phyloP scores from a whole-genome alignment of 2,888 invertebrate genomes.

The Trachelus tabidus region DNA sequence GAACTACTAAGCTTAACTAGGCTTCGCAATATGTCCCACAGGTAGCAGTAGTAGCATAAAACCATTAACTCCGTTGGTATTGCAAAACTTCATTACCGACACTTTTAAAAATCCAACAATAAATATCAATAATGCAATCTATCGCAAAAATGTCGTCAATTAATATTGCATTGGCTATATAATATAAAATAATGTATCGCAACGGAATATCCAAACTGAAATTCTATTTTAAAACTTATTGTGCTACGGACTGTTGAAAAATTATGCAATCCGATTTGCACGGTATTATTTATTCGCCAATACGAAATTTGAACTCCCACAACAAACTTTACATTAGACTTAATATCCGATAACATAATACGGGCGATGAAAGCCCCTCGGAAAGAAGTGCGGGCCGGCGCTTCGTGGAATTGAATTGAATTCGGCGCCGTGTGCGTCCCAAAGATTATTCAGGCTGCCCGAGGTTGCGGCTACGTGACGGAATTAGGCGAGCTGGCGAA shows the following conservation, averaged over 20 bases:
- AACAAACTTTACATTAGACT: not conserved
- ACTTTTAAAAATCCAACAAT: not conserved
- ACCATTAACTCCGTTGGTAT: not conserved
- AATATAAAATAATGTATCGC: not conserved
- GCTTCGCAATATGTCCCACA: not conserved
- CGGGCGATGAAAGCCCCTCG: conserved; percentile 28
- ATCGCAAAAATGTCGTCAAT: not conserved
- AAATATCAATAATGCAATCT: not conserved
- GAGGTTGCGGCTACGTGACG: conserved; percentile 32
- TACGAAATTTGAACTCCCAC: not conserved
- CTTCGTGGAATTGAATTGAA: conserved; percentile 41
- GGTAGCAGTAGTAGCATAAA: not conserved
- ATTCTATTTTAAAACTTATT: not conserved
- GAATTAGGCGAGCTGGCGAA: conserved; percentile 31
- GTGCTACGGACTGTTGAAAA: not conserved
- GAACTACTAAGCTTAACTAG: not conserved
- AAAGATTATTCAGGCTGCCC: conserved; percentile 35
- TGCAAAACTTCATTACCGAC: not conserved
- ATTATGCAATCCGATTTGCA: not conserved
- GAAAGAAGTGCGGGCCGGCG: conserved; percentile 16
- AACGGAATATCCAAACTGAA: not conserved
- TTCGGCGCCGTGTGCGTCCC: conserved; percentile 27
- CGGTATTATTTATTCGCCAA: not conserved
- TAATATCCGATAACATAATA: conserved; percentile 26
- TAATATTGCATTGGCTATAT: not conserved